These are phyloP conservation scores for Halcyon smyrnensis DNA, from an alignment of 2,797 vertebrate species.

Conservation along the genomic window DNA sequence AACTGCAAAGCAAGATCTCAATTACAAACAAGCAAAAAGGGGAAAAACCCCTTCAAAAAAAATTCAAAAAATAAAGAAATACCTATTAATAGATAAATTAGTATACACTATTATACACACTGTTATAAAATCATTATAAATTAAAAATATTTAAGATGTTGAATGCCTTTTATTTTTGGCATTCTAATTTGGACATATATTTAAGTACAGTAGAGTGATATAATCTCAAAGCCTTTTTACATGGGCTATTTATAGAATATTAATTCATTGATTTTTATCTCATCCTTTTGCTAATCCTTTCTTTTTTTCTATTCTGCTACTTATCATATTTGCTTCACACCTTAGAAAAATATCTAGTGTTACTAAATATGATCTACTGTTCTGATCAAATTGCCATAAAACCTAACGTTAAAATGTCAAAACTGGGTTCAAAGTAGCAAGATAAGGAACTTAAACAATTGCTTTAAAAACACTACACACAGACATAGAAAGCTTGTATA, in stretches of 20 bases:
- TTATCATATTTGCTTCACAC: background rate
- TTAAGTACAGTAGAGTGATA: background rate
- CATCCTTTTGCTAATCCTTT: background rate
- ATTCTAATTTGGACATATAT: background rate
- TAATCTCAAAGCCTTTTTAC: background rate
- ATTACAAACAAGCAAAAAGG: background rate
- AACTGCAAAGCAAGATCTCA: background rate
- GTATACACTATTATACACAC: background rate
- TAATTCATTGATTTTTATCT: background rate
- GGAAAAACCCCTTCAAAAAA: background rate
- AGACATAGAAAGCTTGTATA: background rate
- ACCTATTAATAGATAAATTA: background rate
- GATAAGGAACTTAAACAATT: background rate
- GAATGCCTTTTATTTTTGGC: background rate
- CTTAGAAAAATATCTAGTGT: background rate
- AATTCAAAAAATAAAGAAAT: background rate
- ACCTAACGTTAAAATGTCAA: background rate
- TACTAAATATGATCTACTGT: background rate
- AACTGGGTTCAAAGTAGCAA: background rate
- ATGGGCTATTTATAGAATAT: background rate
- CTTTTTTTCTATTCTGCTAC: background rate
- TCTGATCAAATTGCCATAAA: background rate
- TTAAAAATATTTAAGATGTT: background rate
- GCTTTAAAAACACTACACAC: background rate
- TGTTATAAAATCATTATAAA: background rate